A percentile compares a stretch with the other conserved stretches of the same genome.
Conservation (phyloP, 2,797 vertebrate genomes). For the Pseudotriccus pelzelni region DNA sequence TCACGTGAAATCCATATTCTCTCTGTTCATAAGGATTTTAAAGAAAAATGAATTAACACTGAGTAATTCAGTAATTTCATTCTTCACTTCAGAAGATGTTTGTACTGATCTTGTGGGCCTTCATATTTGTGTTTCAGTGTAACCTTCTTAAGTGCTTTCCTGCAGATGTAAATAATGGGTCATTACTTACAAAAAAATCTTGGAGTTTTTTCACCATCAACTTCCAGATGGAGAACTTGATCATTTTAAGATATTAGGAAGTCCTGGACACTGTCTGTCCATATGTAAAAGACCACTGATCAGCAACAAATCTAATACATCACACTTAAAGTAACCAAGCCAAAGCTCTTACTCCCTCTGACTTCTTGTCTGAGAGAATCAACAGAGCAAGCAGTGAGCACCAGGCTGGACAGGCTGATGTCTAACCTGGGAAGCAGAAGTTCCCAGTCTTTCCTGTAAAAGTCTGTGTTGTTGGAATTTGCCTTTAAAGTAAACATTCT, state of each 20-base stretch:
- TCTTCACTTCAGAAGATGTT: not conserved
- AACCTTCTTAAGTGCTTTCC: not conserved
- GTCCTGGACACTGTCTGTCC: not conserved
- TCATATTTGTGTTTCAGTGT: not conserved
- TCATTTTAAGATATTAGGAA: not conserved
- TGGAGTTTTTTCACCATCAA: not conserved
- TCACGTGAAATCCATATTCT: not conserved
- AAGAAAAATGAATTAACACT: not conserved
- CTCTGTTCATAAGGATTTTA: not conserved
- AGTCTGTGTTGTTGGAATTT: not conserved
- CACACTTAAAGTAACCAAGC: not conserved
- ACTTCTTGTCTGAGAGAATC: not conserved
- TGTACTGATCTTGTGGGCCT: not conserved
- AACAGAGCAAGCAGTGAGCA: not conserved
- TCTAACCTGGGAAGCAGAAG: not conserved
- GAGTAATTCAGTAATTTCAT: not conserved
- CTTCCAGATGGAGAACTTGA: not conserved
- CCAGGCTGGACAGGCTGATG: not conserved
- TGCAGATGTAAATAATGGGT: not conserved
- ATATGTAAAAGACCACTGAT: not conserved
- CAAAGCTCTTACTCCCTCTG: not conserved
- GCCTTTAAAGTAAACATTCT: not conserved
- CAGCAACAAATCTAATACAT: not conserved
- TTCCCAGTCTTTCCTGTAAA: not conserved
- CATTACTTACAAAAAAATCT: not conserved